Base-by-base conservation (phyloP, 2,888 invertebrate species). In the Drosophila nr. perissopoda region DNA sequence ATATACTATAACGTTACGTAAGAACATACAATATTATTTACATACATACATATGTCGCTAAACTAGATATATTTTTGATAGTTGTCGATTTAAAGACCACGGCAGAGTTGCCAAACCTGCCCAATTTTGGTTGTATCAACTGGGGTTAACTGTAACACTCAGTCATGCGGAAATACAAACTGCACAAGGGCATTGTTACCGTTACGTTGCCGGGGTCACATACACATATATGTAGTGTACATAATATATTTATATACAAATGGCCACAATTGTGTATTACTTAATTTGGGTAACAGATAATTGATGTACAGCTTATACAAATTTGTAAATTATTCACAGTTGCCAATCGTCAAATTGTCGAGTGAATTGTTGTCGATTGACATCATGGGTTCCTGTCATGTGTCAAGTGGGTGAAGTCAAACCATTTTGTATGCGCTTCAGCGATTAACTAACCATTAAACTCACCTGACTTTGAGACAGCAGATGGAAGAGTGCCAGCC, bases 131-230 rank as follows among this genome's bases (percentile, higher is more conserved):
- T 54, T 54, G 69, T 52, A 52, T 58, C 63, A 51, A 53, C 67
- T 62, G 67, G 70, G 68, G 16, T 36, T 77, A 79, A 73, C 80
- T 80, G 76, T 83, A 84, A 72, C 78, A 90, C 83, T 89, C 91
- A 89, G 60, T 91, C 87, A 91, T 81, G 91, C 92, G 91, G 91
- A 91, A 91, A 91, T 86, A 90, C 84, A 52, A 54, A 69, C 36
- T 66, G 66, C 61, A 68, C 63, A 85, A 90, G 84, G 90, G 69
- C 73, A 83, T 57, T 69, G 59, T 66, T 72, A 82, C 80, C 83
- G 88, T 84, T 82, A 57, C 72, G 73, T 68, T 66, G 61, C 42
- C 78, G 74, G 60, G 71, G 69, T 73, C 80, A 77, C 59, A 72
- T 48, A 53, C 56, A 38, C 42, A 57, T 40, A 51, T 27, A 65